A percentile compares a stretch with the other conserved stretches of the same genome.
phyloP scores from a whole-genome alignment of 2,113 vertebrate species.

The Ophthalmolycus amberensis region DNA sequence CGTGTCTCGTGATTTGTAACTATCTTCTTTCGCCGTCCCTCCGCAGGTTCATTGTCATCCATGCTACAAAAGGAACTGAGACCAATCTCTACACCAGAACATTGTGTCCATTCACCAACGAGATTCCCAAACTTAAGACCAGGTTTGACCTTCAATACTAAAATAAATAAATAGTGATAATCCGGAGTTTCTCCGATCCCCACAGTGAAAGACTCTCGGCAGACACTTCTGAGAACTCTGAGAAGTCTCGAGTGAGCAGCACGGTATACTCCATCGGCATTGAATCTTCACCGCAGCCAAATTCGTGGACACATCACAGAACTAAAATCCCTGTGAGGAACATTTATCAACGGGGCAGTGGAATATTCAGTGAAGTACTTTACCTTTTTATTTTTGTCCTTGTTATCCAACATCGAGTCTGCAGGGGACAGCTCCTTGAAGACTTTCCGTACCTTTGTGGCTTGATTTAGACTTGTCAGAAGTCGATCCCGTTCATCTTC shows the following conservation, averaged over 20 bases:
- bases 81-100: slow-evolving; percentile 69
- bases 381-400: slow-evolving; percentile 25
- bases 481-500: slow-evolving; percentile 59
- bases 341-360: slow-evolving; percentile 31
- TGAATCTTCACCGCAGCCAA: slow-evolving; percentile 43
- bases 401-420: slow-evolving; percentile 19
- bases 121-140: slow-evolving; percentile 47
- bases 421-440: slow-evolving; percentile 35
- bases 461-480: slow-evolving; percentile 61
- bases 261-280: slow-evolving; percentile 39
- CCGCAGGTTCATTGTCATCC: slow-evolving; percentile 73
- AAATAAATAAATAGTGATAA: slow-evolving; percentile 12
- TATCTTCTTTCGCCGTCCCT: slow-evolving; percentile 24
- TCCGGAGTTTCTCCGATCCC: slow-evolving; percentile 20
- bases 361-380: slow-evolving; percentile 46
- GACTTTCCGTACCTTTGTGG: slow-evolving; percentile 52
- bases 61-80: slow-evolving; percentile 61
- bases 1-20: neutral
- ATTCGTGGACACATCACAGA: slow-evolving; percentile 38
- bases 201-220: slow-evolving; percentile 28
- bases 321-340: slow-evolving; percentile 37
- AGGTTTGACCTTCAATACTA: slow-evolving; percentile 39
- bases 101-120: slow-evolving; percentile 65
- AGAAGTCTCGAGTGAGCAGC: slow-evolving; percentile 46
- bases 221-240: slow-evolving; percentile 44